These are phyloP conservation scores for Zaprionus ghesquierei DNA, from an alignment of 1,140 invertebrate species.

Conservation along the genomic window DNA sequence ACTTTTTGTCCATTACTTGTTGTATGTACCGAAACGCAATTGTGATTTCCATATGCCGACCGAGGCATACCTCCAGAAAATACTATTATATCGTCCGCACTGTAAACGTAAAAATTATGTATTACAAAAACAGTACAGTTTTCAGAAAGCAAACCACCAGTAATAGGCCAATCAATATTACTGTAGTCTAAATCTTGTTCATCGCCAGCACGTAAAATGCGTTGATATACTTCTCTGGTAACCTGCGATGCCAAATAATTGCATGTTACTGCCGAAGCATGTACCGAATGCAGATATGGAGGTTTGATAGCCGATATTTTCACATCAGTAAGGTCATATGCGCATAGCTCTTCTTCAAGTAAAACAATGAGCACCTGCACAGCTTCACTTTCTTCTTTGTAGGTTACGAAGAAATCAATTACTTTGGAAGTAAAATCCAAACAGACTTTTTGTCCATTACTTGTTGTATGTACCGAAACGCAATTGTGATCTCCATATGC, in stretches of 20 bases:
- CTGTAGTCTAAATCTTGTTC: conserved; percentile 90
- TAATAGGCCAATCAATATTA: conserved; percentile 88
- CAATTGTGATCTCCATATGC: conserved; percentile 96
- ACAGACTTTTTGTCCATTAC: conserved; percentile 89
- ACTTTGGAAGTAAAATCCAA: conserved; percentile 97
- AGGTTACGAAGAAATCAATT: conserved; percentile 89
- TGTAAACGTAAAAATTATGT: no score
- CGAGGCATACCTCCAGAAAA: no score
- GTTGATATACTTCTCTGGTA: conserved; percentile 88
- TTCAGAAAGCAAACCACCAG: conserved; percentile 86
- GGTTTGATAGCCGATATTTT: conserved; percentile 92
- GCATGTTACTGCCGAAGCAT: conserved; percentile 94
- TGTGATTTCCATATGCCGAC: no score
- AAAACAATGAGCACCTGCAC: conserved; percentile 89
- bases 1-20: no score
- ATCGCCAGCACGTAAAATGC: conserved; percentile 85
- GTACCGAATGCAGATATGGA: conserved; percentile 96
- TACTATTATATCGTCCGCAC: no score
- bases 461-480: conserved; percentile 91
- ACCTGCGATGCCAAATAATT: conserved; percentile 91
- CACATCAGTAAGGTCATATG: conserved; percentile 91
- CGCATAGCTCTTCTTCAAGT: conserved; percentile 96
- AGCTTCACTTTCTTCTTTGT: conserved; percentile 82
- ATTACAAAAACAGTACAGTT: no score
- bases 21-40: no score